Percentiles rank a stretch among this genome's conserved stretches.
Evolutionary conservation across 2,113 vertebrate species (phyloP).

Genomic region (Panurus biarmicus): DNA sequence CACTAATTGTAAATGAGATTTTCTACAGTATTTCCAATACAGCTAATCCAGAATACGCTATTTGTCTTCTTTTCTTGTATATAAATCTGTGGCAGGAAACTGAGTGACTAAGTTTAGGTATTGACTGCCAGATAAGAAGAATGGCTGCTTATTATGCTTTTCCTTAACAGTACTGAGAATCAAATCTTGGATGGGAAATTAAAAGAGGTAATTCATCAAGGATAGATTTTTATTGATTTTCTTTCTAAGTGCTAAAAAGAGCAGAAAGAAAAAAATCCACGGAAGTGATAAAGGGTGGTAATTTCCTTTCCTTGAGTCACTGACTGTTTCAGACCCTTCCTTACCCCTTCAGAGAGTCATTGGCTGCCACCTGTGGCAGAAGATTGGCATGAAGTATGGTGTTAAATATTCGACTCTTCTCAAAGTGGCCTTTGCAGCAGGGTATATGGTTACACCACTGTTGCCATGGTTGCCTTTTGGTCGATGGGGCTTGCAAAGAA

Average conservation of each 20-base stretch:
- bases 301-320: neutral
- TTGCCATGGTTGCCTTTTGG: neutral
- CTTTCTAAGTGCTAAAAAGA: neutral
- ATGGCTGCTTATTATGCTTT: neutral
- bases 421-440: neutral
- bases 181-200: neutral
- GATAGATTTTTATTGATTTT: neutral
- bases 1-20: neutral
- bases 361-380: neutral
- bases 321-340: neutral
- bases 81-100: neutral
- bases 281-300: neutral
- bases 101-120: neutral
- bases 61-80: neutral
- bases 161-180: neutral
- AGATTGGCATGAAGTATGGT: neutral
- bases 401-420: neutral
- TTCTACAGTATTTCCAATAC: neutral
- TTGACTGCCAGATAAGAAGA: neutral
- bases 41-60: neutral
- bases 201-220: neutral
- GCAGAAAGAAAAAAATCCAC: neutral
- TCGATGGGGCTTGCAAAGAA: neutral
- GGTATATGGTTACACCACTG: neutral
- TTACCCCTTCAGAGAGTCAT: neutral